phyloP scores from a whole-genome alignment of 2,888 invertebrate genomes.

The Eledona agricola region DNA sequence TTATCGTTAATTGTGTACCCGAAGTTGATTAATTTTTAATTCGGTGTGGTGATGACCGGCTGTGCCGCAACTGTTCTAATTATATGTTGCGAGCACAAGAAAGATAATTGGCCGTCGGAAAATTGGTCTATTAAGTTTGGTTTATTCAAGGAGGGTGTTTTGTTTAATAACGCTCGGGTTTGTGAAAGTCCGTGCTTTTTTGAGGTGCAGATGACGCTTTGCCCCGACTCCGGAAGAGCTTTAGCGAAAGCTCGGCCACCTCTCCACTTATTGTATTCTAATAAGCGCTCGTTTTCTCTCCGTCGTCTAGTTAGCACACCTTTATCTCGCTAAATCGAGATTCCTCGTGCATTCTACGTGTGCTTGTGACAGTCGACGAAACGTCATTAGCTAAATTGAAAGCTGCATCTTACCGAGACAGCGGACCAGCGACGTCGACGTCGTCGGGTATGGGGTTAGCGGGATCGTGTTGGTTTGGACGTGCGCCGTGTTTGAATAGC shows the following conservation, averaged over 20 bases:
- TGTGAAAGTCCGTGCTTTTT: conserved; percentile 23
- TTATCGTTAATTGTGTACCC: conserved; percentile 54
- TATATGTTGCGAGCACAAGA: conserved; percentile 49
- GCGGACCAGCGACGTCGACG: conserved; percentile 47
- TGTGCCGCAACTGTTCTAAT: conserved; percentile 58
- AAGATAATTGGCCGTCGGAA: conserved; percentile 50
- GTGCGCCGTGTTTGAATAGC: conserved; percentile 60
- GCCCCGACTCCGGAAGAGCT: conserved; percentile 1
- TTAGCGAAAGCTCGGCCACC: conserved; percentile 7
- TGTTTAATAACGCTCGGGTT: conserved; percentile 31
- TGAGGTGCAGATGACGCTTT: not conserved
- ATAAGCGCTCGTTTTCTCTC: conserved; percentile 24
- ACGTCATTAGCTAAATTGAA: conserved; percentile 65
- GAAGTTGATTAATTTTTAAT: conserved; percentile 60
- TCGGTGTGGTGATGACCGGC: conserved; percentile 55
- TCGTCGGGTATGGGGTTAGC: conserved; percentile 43
- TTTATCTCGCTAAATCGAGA: conserved; percentile 59
- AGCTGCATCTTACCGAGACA: conserved; percentile 62
- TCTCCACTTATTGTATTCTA: conserved; percentile 24
- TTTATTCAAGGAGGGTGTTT: conserved; percentile 46
- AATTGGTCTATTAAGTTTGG: conserved; percentile 51
- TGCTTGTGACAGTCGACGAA: conserved; percentile 63
- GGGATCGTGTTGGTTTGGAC: conserved; percentile 47
- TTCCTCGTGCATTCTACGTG: conserved; percentile 59
- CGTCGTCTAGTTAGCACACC: conserved; percentile 50